Percentiles rank a stretch among this genome's conserved stretches.
phyloP scores from a whole-genome alignment of 2,113 vertebrate genomes.

The Paraplagusia blochii region DNA sequence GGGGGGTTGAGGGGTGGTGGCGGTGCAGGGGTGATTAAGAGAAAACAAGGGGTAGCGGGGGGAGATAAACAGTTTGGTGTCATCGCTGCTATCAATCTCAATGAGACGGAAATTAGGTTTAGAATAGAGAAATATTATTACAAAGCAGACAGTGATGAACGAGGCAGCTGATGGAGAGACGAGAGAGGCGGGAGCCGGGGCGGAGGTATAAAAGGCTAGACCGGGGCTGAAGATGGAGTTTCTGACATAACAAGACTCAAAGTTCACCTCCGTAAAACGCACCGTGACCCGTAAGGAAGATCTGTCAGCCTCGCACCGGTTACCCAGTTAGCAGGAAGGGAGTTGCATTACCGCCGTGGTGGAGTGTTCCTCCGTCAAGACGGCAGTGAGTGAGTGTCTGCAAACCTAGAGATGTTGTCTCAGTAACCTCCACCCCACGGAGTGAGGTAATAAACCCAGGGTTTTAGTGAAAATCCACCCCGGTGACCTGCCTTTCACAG shows the following conservation, averaged over 20 bases:
- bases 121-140: slow-evolving; percentile 83
- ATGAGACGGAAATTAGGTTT: slow-evolving; percentile 80
- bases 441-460: slow-evolving; percentile 65
- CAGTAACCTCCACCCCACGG: slow-evolving; percentile 52
- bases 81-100: slow-evolving; percentile 82
- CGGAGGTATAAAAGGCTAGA: slow-evolving; percentile 19
- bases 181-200: slow-evolving; percentile 28
- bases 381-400: slow-evolving; percentile 35
- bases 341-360: slow-evolving; percentile 19
- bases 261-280: slow-evolving; percentile 15
- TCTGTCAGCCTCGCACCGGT: slow-evolving; percentile 2
- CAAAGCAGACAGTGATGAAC: slow-evolving; percentile 83
- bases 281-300: slow-evolving; percentile 26
- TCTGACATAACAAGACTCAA: slow-evolving; percentile 13
- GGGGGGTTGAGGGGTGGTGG: background rate
- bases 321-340: slow-evolving; percentile 23
- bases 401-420: slow-evolving; percentile 44
- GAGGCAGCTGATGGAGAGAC: slow-evolving; percentile 61
- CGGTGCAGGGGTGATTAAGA: slow-evolving; percentile 73
- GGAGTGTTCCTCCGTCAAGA: slow-evolving; percentile 28
- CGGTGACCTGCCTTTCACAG: slow-evolving; percentile 52
- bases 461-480: slow-evolving; percentile 64
- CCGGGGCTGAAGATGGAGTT: slow-evolving; percentile 20
- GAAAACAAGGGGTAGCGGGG: slow-evolving; percentile 79
- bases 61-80: slow-evolving; percentile 84